Percentiles rank a stretch among this genome's conserved stretches.
Conservation (phyloP, 2,113 vertebrate species). For the Aythya baeri region DNA sequence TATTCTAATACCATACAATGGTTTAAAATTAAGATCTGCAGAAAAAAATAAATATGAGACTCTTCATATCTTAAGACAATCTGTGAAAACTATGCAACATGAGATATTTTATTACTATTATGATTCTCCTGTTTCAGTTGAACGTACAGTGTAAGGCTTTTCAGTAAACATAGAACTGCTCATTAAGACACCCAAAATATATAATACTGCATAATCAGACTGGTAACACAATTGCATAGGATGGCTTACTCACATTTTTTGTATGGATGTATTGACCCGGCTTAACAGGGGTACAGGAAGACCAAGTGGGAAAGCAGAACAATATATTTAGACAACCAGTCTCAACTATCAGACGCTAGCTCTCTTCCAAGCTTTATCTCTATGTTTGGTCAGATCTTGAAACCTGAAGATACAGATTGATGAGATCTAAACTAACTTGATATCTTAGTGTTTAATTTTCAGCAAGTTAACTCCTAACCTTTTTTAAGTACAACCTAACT, state of each 20-base stretch:
- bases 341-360: background rate
- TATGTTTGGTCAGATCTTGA: background rate
- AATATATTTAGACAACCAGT: background rate
- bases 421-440: background rate
- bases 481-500: background rate
- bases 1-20: background rate
- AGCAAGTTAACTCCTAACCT: background rate
- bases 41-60: background rate
- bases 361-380: background rate
- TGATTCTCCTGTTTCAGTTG: background rate
- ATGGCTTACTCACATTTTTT: background rate
- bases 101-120: accelerated
- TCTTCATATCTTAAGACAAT: background rate
- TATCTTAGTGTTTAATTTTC: background rate
- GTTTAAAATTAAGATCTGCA: background rate
- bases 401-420: background rate
- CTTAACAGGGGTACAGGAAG: background rate
- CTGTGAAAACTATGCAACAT: background rate
- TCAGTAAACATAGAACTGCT: background rate
- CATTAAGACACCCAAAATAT: background rate
- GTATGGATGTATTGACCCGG: background rate
- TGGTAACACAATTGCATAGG: background rate
- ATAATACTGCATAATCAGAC: background rate
- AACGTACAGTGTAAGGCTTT: background rate
- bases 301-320: background rate